These are phyloP conservation scores for Augiades crinisus DNA, from an alignment of 2,888 invertebrate species.

Conservation along the genomic window DNA sequence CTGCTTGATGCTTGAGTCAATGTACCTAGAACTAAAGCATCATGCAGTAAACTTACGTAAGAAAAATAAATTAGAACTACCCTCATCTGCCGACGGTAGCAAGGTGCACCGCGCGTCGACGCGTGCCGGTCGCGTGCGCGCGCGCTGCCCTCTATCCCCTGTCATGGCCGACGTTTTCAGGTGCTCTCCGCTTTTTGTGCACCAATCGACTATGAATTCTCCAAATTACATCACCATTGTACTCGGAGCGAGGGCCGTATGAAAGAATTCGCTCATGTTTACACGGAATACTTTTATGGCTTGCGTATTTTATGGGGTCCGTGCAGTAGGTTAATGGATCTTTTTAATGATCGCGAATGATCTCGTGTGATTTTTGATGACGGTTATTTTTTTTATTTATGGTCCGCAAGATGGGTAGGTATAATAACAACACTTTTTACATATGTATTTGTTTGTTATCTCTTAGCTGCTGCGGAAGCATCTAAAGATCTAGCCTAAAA, in stretches of 20 bases:
- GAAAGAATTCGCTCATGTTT: constrained; percentile 58
- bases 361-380: not conserved
- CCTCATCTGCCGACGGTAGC: constrained; percentile 51
- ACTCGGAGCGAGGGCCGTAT: constrained; percentile 40
- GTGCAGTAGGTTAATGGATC: constrained; percentile 23
- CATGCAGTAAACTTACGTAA: too few relatives aligned
- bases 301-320: constrained; percentile 33
- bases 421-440: too few relatives aligned
- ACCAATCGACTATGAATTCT: constrained; percentile 57
- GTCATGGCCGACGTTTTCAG: constrained; percentile 66
- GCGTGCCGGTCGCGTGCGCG: constrained; percentile 60
- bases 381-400: too few relatives aligned
- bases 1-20: too few relatives aligned
- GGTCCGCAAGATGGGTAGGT: too few relatives aligned
- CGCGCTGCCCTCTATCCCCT: constrained; percentile 49
- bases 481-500: too few relatives aligned
- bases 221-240: constrained; percentile 72
- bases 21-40: too few relatives aligned
- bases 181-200: constrained; percentile 44
- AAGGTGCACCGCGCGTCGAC: constrained; percentile 59
- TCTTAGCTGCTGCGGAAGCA: too few relatives aligned
- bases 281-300: constrained; percentile 60
- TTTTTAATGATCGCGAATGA: not conserved
- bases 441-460: too few relatives aligned
- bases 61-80: not conserved